Percentiles rank a stretch among this genome's conserved stretches.
Evolutionary conservation across 2,888 invertebrate species (phyloP).

Genomic region (Pristionchus exspectatus): DNA sequence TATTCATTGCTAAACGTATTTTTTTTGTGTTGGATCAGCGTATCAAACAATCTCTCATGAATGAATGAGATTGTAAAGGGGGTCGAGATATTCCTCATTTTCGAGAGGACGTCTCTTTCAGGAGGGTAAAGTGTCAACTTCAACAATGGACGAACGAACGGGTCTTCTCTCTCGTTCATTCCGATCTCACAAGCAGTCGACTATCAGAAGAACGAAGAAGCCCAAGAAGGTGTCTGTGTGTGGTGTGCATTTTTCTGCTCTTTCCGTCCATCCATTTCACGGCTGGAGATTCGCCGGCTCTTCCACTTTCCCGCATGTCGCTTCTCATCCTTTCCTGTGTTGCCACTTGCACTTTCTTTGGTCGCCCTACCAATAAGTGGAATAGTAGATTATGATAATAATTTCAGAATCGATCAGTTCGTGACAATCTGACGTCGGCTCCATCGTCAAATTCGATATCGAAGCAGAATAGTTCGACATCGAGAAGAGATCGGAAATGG

Average conservation of each 20-base stretch:
- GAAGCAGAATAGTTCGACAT: slow-evolving; percentile 35
- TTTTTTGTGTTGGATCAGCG: not conserved
- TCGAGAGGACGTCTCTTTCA: not conserved
- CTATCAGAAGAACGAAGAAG: not conserved
- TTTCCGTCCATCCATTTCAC: not conserved
- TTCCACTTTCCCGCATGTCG: not conserved
- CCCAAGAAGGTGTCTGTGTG: slow-evolving; percentile 24
- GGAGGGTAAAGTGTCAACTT: slow-evolving; percentile 9
- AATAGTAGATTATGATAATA: not conserved
- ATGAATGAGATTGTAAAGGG: not conserved
- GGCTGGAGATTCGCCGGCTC: not conserved
- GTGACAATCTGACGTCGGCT: slow-evolving; percentile 10
- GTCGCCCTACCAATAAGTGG: not conserved
- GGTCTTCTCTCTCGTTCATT: slow-evolving; percentile 11
- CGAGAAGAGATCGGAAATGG: slow-evolving; percentile 43
- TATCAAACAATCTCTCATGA: not conserved
- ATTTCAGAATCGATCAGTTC: slow-evolving; percentile 53
- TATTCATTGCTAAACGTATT: not conserved
- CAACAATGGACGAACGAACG: slow-evolving; percentile 8
- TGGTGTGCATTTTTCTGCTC: slow-evolving; percentile 12
- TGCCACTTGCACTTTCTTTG: not conserved
- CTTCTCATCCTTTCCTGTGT: not conserved
- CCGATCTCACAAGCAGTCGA: not conserved
- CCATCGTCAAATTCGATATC: slow-evolving; percentile 55
- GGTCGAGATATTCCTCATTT: no score